A percentile compares a stretch with the other conserved stretches of the same genome.
These are phyloP conservation scores for Cremastinae sp. DNA, from an alignment of 2,888 invertebrate genomes.

Conservation along the genomic window DNA sequence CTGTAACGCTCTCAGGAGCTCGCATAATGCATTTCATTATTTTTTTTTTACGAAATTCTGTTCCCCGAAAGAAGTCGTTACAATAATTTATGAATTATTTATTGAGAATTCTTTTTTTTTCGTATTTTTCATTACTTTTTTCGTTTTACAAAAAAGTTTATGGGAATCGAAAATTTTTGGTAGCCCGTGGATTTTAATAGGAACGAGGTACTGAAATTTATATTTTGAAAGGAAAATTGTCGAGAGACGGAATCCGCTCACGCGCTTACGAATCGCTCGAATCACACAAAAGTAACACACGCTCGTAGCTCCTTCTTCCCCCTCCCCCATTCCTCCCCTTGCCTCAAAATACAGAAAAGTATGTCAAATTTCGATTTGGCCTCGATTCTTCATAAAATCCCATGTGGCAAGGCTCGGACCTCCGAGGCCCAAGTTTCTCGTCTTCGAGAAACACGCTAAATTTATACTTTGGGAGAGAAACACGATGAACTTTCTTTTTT, in stretches of 20 bases:
- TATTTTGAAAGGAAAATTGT: too few species aligned
- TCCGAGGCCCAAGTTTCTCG: conserved; percentile 10
- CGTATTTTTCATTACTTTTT: too few species aligned
- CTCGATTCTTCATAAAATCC: conserved; percentile 70
- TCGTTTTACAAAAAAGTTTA: too few species aligned
- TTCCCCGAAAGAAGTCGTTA: not conserved
- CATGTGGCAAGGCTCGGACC: conserved; percentile 32
- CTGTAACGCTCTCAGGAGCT: conserved; percentile 73
- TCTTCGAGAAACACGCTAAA: not conserved
- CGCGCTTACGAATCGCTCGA: too few species aligned
- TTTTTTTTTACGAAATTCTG: conserved; percentile 70
- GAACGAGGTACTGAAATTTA: too few species aligned
- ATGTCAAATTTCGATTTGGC: conserved; percentile 76
- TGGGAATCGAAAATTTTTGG: too few species aligned
- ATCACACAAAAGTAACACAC: conserved; percentile 11
- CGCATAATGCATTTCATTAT: conserved; percentile 73
- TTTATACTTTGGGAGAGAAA: not conserved
- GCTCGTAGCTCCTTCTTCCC: not conserved
- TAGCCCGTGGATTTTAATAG: too few species aligned
- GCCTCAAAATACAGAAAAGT: conserved; percentile 64
- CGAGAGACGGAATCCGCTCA: too few species aligned
- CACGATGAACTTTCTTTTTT: not conserved
- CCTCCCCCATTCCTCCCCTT: conserved; percentile 4
- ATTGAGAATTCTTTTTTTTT: too few species aligned
- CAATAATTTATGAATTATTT: not conserved